Evolutionary conservation across 2,797 vertebrate genomes (phyloP), one percentile per base, ranked within the genome.

Genomic region (Champsocephalus esox): DNA sequence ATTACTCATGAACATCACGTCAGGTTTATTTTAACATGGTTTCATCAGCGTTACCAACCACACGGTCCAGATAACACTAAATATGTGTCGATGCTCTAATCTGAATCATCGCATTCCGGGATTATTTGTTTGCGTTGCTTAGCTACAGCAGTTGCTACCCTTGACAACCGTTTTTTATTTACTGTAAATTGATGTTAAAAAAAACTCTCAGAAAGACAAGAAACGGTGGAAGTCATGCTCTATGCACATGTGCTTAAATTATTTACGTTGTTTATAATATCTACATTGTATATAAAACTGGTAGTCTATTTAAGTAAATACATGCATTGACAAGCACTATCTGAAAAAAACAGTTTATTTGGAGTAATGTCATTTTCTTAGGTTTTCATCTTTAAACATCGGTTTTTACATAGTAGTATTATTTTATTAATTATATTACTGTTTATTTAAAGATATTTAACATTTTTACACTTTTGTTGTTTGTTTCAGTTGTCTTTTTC

Each of bases 61-160:
- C 41, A 80, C 67, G 3, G 24, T 3, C 2, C 12, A 2, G 21
- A 70, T 59, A 19, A 55, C 21, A 4, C 45, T 34, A 81, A 82
- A 78, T 74, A 85, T 80, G 77, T 66, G 11, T 79, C 56, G 45
- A 0, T 0, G 2, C 13, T 41, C 8, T 9, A 1, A 2, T 6
- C 44, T 51, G 60, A 77, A 34, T 73, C 67, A 63, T 59, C 43
- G 1, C 28, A 3, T 3, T 58, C 5, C 9, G 2, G 4, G 7
- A n/a, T 60, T 92, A 63, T 91, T 90, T 92, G 75, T 83, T 2
- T 66, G 10, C 0, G 62, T 89, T 80, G 59, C 90, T 63, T 6
- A 48, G 90, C 70, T 72, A 88, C 82, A 0, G 52, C 60, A 34
- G 58, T 50, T 5, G 84, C 82, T 51, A 24, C 62, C 83, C 75